Evolutionary conservation across 2,113 vertebrate species (phyloP).

Genomic region (Sylvia atricapilla): DNA sequence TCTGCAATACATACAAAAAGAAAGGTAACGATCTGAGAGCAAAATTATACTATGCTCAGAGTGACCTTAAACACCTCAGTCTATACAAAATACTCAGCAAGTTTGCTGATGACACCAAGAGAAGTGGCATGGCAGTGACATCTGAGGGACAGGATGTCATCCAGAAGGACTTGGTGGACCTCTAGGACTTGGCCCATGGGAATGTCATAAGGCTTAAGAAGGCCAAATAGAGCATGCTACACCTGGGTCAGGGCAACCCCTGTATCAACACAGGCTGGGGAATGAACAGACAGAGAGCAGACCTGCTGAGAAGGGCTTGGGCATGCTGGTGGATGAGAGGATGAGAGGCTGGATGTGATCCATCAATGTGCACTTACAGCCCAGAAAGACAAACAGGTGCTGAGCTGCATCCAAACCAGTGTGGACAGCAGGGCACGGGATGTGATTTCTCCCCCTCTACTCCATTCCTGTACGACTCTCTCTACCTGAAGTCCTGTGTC

Average conservation of each 20-base stretch:
- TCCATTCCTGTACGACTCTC: background rate
- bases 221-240: background rate
- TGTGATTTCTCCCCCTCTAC: rapidly evolving
- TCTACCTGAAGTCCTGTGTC: background rate
- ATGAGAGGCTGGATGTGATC: background rate
- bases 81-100: background rate
- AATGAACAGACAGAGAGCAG: background rate
- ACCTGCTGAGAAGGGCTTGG: background rate
- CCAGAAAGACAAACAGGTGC: rapidly evolving
- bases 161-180: background rate
- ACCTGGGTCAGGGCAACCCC: background rate
- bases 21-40: background rate
- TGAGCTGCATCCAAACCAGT: background rate
- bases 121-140: rapidly evolving
- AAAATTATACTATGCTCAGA: background rate
- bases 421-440: rapidly evolving
- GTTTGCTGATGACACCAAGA: rapidly evolving
- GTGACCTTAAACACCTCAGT: background rate
- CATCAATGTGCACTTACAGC: rapidly evolving
- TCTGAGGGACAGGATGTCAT: background rate
- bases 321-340: background rate
- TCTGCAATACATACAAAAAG: background rate
- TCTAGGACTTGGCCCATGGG: no score
- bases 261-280: background rate
- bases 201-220: background rate